Evolutionary conservation across 2,797 vertebrate species (phyloP), one percentile per base, ranked within the genome.

Genomic region (Atherinosoma microstoma): DNA sequence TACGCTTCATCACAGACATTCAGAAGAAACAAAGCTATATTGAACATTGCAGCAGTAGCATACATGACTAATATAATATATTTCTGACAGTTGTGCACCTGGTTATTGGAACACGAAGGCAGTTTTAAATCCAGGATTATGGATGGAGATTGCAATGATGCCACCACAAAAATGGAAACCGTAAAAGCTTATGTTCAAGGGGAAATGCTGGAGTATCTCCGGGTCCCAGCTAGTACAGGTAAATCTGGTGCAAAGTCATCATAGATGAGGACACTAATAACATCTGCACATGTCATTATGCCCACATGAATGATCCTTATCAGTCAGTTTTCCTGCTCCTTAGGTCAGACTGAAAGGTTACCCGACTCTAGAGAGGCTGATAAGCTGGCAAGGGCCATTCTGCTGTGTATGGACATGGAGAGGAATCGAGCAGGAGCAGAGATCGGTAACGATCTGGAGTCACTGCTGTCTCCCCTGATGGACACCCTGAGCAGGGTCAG

Each of bases 341-440:
- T 76, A 95, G 95, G 89, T 78, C 87, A 89, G 35, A 66, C 75
- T 3, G 93, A 91, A 69, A 78, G 81, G 38, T 12, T 94, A 10
- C 96, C 96, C 24, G 96, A 97, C 84, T 89, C 91, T 36, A 93
- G 89, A 72, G 97, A 98, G 73, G 97, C 96, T 1, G 96, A 95
- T 73, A 94, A 94, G 79, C 87, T 97, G 36, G 94, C 96, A 34
- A 89, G 93, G 66, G 94, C 97, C 81, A 70, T 97, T 76, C 85
- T 99, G 56, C 90, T 99, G 83, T 96, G 95, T 78, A 93, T 94
- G 53, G 97, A 99, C 0, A 85, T 96, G 89, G 95, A 96, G 83
- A 85, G 75, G 64, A 90, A 74, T 79, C 86, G 89, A 86, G 85
- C 82, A 56, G 86, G 68, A 75, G 85, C 83, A 71, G 68, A 93